Base-by-base conservation (phyloP, 92 coral and sea anemone genomes). In the Pocillopora grandis region DNA sequence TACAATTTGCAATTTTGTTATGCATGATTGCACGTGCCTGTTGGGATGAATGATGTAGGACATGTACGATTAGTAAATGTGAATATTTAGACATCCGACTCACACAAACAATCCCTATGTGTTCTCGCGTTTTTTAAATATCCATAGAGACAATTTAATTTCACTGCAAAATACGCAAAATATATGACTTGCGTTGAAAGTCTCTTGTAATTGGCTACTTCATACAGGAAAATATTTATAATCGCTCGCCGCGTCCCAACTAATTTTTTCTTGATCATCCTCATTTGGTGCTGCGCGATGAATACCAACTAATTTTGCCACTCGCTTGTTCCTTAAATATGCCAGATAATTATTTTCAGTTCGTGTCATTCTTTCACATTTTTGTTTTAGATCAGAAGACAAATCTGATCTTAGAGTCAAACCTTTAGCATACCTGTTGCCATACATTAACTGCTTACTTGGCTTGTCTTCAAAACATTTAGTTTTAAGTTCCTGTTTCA, bases 401-500 rank as follows among this genome's bases (percentile, higher is more conserved):
- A 68, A 33, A 49, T 68, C 35, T 49, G 27, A 49, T 19, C 35
- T 68, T 68, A 68, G 35, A 68, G 27, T 33, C 35, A 16, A 27
- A 13, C 5, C 52, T 18, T 68, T 68, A 3, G 20, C 72, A 33
- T 68, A 68, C 15, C 16, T 68, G 1, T 31, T 13, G 48, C 42
- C 33, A 18, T 31, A 33, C 12, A 0, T 13, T 68, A 68, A 12
- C 35, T 68, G 72, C 27, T 68, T 0, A 31, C 19, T 68, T 31
- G 49, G 27, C 15, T 31, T 49, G 48, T 68, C 20, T 11, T 37
- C 35, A 3, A 68, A 68, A 68, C 72, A 68, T 49, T 27, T 27
- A 33, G 9, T 37, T 12, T 12, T 33, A 11, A 71, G 37, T 42
- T 71, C 57, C 89, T 71, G 56, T 84, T 66, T 91, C 85, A 52